phyloP scores from a whole-genome alignment of 2,113 vertebrate genomes.

The Nothocercus nigrocapillus region DNA sequence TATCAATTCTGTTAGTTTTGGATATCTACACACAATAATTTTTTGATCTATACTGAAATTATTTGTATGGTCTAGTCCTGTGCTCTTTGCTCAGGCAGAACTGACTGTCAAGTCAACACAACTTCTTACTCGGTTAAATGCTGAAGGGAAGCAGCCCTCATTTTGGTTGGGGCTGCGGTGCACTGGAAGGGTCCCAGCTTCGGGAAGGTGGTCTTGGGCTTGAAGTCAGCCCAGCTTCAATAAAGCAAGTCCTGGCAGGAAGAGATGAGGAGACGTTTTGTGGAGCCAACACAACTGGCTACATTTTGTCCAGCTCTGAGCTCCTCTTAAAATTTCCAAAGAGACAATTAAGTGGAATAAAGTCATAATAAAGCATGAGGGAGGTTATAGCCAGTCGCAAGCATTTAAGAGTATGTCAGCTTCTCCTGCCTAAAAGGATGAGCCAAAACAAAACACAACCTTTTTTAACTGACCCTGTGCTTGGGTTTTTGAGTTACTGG shows the following conservation, averaged over 20 bases:
- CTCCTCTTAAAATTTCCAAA: neutral
- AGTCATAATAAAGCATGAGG: neutral
- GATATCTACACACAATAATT: neutral
- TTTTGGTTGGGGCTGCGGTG: neutral
- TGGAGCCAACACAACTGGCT: neutral
- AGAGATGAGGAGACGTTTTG: neutral
- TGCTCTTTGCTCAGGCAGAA: neutral
- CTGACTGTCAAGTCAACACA: neutral
- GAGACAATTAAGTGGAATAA: neutral
- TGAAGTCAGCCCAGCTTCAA: neutral
- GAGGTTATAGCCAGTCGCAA: neutral
- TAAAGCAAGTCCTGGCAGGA: neutral
- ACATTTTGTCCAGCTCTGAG: neutral
- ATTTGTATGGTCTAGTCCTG: neutral
- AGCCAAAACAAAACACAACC: neutral
- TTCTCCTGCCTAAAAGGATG: neutral
- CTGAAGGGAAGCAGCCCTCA: neutral
- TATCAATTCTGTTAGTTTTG: constrained; percentile 4
- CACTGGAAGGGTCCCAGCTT: neutral
- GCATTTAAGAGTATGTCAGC: neutral
- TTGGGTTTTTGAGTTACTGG: neutral
- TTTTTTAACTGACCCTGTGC: neutral
- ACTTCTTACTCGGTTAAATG: neutral
- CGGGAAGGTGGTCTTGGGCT: neutral
- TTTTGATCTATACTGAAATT: constrained; percentile 6